Conservation (phyloP, 2,888 invertebrate species). For the Sturmia bella region DNA sequence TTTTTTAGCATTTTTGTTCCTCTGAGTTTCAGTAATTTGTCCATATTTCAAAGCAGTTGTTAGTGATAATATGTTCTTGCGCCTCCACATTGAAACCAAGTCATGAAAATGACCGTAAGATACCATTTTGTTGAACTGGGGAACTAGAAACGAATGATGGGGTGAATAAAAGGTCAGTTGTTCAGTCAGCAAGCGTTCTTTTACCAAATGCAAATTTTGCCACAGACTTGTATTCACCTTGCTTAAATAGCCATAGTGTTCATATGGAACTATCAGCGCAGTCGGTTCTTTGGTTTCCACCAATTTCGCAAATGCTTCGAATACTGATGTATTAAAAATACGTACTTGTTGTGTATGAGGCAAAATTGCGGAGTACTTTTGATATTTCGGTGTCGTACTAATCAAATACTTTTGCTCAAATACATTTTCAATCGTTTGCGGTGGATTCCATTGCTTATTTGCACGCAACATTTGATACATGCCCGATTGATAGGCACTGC, state of each 20-base stretch:
- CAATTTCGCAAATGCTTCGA: constrained; percentile 73
- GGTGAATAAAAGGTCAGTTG: constrained; percentile 75
- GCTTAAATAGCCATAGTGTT: constrained; percentile 76
- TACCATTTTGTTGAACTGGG: constrained; percentile 73
- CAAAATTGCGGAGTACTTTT: constrained; percentile 71
- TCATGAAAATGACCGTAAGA: constrained; percentile 72
- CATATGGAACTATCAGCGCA: constrained; percentile 76
- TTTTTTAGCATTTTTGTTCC: background rate
- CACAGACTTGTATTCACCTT: constrained; percentile 71
- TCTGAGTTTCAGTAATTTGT: no score
- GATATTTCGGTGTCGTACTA: constrained; percentile 71
- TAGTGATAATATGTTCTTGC: background rate
- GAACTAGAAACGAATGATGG: constrained; percentile 74
- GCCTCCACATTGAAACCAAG: constrained; percentile 69
- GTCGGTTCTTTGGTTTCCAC: constrained; percentile 66
- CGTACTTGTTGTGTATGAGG: constrained; percentile 71
- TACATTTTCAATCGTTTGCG: constrained; percentile 75
- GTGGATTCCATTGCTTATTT: constrained; percentile 74
- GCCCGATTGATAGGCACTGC: constrained; percentile 77
- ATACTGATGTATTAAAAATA: constrained; percentile 72
- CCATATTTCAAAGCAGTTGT: background rate
- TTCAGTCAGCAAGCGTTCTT: constrained; percentile 75
- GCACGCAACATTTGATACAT: constrained; percentile 75
- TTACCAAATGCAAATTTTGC: constrained; percentile 74
- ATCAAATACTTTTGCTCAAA: constrained; percentile 72